Evolutionary conservation across 2,797 vertebrate species (phyloP), one percentile per base, ranked within the genome.

Genomic region (Cirrhinus mrigala): DNA sequence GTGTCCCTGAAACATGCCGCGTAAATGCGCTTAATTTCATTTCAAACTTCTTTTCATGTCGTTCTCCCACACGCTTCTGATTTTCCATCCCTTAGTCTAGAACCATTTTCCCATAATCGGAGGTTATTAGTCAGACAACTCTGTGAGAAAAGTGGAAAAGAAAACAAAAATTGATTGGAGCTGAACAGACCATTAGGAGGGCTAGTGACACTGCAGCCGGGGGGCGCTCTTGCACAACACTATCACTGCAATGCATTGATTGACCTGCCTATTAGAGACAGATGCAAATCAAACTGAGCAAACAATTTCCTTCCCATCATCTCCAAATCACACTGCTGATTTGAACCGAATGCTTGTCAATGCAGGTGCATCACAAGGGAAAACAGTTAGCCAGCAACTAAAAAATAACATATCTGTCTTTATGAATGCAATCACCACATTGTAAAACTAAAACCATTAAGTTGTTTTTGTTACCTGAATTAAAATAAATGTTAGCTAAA

Each of bases 271-370:
- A 66, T 66, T 66, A 37, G 29, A 68, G 16, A 18, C 37, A 69
- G 20, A 74, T 73, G 69, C 69, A 62, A 82, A 82, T 74, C 40
- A 60, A 27, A 73, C 60, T 50, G 24, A 33, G 71, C 70, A 76
- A 83, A 76, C 71, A 1, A 76, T 83, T 75, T 40, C 44, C 20
- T 66, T 76, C 58, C 46, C 58, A 68, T 83, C 76, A 82, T 82
- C 71, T 77, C 15, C 5, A 46, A 58, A 82, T 69, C 69, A 76
- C 15, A 48, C 52, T 5, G 62, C 64, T 64, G 46, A 75, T 82
- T 68, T 77, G 50, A 52, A n/a, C 33, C 11, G 62, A 82, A 46
- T 10, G 46, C 40, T 44, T 29, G n/a, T 29, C 46, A 56, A 20
- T 15, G 69, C 69, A 82, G 69, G 18, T 82, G 69, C 54, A 37